These are phyloP conservation scores for Lagria hirta DNA, from an alignment of 2,888 invertebrate genomes.

Conservation along the genomic window DNA sequence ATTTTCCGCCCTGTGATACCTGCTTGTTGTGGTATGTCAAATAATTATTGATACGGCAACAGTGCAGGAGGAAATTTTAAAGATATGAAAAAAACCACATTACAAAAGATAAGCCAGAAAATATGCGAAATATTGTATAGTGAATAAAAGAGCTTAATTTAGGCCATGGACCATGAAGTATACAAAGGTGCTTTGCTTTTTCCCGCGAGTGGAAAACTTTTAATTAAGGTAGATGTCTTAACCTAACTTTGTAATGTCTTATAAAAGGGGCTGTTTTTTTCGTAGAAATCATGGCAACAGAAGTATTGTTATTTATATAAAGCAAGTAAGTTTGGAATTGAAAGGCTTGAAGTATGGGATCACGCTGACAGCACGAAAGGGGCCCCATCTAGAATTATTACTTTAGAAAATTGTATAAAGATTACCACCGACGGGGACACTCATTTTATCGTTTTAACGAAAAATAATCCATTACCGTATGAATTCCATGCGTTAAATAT, in stretches of 20 bases:
- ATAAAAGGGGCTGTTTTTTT: slow-evolving; percentile 42
- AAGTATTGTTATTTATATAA: slow-evolving; percentile 77
- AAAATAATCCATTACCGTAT: slow-evolving; percentile 60
- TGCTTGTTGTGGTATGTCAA: no score
- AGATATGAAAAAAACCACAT: no score
- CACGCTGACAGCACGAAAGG: slow-evolving; percentile 65
- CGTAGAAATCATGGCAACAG: slow-evolving; percentile 82
- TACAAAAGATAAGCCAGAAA: no score
- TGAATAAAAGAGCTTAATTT: no score
- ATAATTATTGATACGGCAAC: no score
- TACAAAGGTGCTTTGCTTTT: slow-evolving; percentile 75
- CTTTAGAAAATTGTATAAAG: slow-evolving; percentile 85
- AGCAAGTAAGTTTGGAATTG: slow-evolving; percentile 82
- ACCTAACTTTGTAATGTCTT: slow-evolving; percentile 6
- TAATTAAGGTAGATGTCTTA: slow-evolving; percentile 63
- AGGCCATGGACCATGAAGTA: no score
- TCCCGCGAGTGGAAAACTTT: slow-evolving; percentile 77
- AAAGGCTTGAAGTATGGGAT: slow-evolving; percentile 83
- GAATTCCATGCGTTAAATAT: slow-evolving; percentile 69
- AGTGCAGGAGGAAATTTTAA: no score
- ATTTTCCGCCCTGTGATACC: no score
- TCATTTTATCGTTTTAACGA: slow-evolving; percentile 71
- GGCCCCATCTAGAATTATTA: slow-evolving; percentile 72
- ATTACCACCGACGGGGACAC: slow-evolving; percentile 67
- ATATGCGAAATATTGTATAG: no score